Percentiles rank a stretch among this genome's conserved stretches.
phyloP scores from a whole-genome alignment of 2,888 invertebrate genomes.

The Diloba caeruleocephala region DNA sequence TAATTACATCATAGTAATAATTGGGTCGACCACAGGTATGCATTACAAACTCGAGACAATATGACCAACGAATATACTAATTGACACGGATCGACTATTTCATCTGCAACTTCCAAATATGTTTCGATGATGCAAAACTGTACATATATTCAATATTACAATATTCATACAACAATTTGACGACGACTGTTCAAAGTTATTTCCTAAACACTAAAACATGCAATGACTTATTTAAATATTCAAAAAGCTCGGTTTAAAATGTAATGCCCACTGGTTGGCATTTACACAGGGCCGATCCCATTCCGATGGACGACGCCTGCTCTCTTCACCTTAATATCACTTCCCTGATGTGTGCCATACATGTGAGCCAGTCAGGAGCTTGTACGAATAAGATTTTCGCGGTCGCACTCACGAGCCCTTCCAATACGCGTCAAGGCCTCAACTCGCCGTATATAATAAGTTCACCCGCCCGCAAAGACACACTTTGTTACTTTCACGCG shows the following conservation, averaged over 20 bases:
- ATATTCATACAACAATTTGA: constrained; percentile 27
- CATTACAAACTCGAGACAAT: constrained; percentile 28
- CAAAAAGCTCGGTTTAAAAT: constrained; percentile 49
- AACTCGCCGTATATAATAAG: constrained; percentile 84
- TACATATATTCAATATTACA: constrained; percentile 1
- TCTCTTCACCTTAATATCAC: constrained; percentile 71
- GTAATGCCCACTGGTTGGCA: constrained; percentile 70
- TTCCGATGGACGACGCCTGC: constrained; percentile 68
- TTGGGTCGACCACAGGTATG: constrained; percentile 28
- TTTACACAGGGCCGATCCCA: constrained; percentile 68
- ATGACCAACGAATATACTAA: constrained; percentile 32
- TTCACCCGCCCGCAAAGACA: constrained; percentile 85
- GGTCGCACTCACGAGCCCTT: constrained; percentile 86
- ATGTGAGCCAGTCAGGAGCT: constrained; percentile 67
- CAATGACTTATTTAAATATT: constrained; percentile 49
- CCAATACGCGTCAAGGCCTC: constrained; percentile 86
- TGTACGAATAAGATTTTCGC: constrained; percentile 77
- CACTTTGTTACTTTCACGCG: constrained; percentile 88
- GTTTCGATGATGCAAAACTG: constrained; percentile 23
- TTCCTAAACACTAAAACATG: constrained; percentile 45
- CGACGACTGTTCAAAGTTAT: constrained; percentile 26
- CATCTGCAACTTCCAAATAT: constrained; percentile 30
- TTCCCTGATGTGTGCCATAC: constrained; percentile 78
- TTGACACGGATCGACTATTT: constrained; percentile 38
- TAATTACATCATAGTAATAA: constrained; percentile 25